These are phyloP conservation scores for Chloroceryle amazona DNA, from an alignment of 2,797 vertebrate genomes.

Conservation along the genomic window DNA sequence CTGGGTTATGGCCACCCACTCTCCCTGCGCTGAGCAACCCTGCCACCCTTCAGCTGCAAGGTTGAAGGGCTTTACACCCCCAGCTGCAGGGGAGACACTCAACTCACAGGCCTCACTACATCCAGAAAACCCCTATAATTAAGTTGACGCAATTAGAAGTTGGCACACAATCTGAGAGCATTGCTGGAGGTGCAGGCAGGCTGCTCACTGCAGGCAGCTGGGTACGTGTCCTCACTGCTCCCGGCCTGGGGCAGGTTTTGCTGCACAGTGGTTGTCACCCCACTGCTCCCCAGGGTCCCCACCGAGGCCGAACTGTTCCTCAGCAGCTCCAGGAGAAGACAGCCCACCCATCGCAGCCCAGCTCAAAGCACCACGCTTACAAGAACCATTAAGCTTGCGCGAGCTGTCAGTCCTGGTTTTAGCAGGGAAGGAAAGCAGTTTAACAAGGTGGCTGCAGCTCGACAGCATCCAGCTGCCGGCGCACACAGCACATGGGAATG, in stretches of 20 bases:
- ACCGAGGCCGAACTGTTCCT: accelerated
- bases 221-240: accelerated
- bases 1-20: accelerated
- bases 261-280: accelerated
- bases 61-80: background rate
- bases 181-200: background rate
- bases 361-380: background rate
- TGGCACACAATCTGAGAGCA: background rate
- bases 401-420: background rate
- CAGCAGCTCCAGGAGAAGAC: background rate
- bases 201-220: background rate
- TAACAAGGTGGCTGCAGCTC: slow-evolving; percentile 10
- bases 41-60: background rate
- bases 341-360: background rate
- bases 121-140: slow-evolving; percentile 47
- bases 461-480: slow-evolving; percentile 13
- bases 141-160: background rate
- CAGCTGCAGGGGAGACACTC: background rate
- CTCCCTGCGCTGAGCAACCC: background rate
- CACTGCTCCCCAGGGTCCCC: background rate
- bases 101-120: background rate
- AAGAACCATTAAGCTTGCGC: background rate
- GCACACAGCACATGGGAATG: background rate
- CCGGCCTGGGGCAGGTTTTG: background rate
- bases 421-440: background rate